A percentile compares a stretch with the other conserved stretches of the same genome.
phyloP scores from a whole-genome alignment of 2,797 vertebrate genomes.

The Epinephelus awoara region DNA sequence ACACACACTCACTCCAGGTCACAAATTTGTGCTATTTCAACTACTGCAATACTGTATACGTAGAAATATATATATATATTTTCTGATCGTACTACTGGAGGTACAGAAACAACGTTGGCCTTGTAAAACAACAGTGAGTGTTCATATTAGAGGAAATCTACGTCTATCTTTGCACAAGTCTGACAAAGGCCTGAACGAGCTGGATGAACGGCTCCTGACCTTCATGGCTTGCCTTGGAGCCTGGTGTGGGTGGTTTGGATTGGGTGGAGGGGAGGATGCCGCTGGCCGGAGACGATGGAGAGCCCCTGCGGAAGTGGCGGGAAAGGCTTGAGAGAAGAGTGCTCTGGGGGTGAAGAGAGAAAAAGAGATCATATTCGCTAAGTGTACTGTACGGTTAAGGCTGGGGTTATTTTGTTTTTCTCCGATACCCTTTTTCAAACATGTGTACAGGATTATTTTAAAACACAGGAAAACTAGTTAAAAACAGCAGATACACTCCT shows the following conservation, averaged over 20 bases:
- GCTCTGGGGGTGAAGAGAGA: constrained; percentile 83
- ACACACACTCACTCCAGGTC: constrained; percentile 14
- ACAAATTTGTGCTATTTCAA: constrained; percentile 11
- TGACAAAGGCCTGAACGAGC: constrained; percentile 96
- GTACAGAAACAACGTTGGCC: constrained; percentile 12
- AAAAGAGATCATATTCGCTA: not conserved
- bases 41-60: constrained; percentile 11
- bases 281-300: constrained; percentile 92
- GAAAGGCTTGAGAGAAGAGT: constrained; percentile 94
- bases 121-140: not conserved
- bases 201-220: constrained; percentile 97
- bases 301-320: constrained; percentile 94
- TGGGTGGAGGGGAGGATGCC: constrained; percentile 91
- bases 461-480: too few species aligned
- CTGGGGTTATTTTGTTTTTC: not conserved
- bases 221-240: constrained; percentile 90
- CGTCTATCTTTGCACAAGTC: constrained; percentile 94
- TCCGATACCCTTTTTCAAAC: too few species aligned
- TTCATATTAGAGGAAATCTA: constrained; percentile 55
- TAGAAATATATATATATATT: constrained; percentile 10
- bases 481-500: too few species aligned
- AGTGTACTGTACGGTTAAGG: not conserved
- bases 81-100: constrained; percentile 4
- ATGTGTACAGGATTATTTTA: too few species aligned
- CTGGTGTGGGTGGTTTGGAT: constrained; percentile 85